Conservation (phyloP, 1,140 invertebrate genomes). For the Drosophila bipectinata region DNA sequence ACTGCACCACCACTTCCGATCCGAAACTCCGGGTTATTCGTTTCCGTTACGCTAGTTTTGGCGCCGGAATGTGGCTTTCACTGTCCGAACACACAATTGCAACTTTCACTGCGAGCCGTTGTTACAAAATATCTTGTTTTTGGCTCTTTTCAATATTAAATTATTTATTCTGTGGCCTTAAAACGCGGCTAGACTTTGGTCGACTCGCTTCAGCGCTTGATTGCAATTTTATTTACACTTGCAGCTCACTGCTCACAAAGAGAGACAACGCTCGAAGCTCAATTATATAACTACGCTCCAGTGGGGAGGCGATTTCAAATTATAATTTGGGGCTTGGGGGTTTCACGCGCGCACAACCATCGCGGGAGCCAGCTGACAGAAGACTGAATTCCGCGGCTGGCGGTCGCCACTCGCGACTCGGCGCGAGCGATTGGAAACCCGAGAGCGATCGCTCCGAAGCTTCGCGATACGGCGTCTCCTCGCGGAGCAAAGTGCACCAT, state of each 20-base stretch:
- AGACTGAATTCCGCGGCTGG: slow-evolving; percentile 54
- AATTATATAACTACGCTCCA: slow-evolving; percentile 72
- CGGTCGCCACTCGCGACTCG: background rate
- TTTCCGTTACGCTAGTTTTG: slow-evolving; percentile 39
- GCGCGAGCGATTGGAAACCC: background rate
- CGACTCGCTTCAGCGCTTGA: slow-evolving; percentile 40
- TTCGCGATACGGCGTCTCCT: slow-evolving; percentile 14
- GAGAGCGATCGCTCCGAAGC: slow-evolving; percentile 51
- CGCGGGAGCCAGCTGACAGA: slow-evolving; percentile 78
- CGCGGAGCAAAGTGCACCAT: slow-evolving; percentile 38
- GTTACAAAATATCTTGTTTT: slow-evolving; percentile 41
- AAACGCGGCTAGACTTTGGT: slow-evolving; percentile 39
- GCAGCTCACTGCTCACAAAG: slow-evolving; percentile 31
- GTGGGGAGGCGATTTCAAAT: slow-evolving; percentile 9
- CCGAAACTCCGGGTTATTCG: slow-evolving; percentile 6
- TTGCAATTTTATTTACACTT: slow-evolving; percentile 55
- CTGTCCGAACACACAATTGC: slow-evolving; percentile 49
- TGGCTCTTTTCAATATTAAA: slow-evolving; percentile 11
- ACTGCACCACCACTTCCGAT: slow-evolving; percentile 27
- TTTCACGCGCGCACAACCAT: slow-evolving; percentile 72
- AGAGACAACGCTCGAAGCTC: slow-evolving; percentile 47
- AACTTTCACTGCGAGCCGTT: slow-evolving; percentile 58
- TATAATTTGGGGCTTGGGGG: slow-evolving; percentile 17
- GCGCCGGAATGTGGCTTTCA: slow-evolving; percentile 60
- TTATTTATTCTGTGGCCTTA: slow-evolving; percentile 26